Evolutionary conservation across 2,888 invertebrate genomes (phyloP).

Genomic region (Thymelicus lineola): DNA sequence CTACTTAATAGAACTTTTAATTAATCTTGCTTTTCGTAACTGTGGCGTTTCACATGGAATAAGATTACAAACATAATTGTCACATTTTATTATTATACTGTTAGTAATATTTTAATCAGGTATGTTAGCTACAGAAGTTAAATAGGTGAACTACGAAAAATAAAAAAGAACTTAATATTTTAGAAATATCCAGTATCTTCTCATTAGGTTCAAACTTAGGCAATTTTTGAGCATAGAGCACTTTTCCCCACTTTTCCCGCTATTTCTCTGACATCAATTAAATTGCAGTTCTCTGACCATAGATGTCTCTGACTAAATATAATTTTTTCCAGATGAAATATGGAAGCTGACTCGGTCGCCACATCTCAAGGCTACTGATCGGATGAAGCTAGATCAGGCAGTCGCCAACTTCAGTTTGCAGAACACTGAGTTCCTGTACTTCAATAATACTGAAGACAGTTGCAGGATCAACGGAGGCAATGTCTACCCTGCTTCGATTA

Average conservation of each 20-base stretch:
- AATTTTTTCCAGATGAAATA: constrained; percentile 67
- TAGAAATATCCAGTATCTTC: no score
- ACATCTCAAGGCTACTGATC: constrained; percentile 68
- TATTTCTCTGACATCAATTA: no score
- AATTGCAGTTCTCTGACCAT: no score
- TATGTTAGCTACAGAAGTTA: no score
- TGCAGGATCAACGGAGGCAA: constrained; percentile 64
- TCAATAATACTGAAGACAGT: constrained; percentile 72
- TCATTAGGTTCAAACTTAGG: no score
- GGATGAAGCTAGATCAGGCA: constrained; percentile 62
- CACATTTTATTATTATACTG: no score
- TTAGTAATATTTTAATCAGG: no score
- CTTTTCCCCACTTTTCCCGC: no score
- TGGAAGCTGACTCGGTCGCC: constrained; percentile 74
- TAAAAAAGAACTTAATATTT: no score
- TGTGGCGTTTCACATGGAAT: not conserved
- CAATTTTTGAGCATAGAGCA: no score
- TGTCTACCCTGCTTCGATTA: constrained; percentile 58
- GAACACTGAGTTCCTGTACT: constrained; percentile 59
- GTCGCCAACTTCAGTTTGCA: constrained; percentile 64
- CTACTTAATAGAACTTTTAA: not conserved
- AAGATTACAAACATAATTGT: no score
- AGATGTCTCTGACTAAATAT: not conserved
- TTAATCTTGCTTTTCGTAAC: not conserved
- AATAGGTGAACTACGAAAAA: no score